phyloP scores from a whole-genome alignment of 2,888 invertebrate genomes.

The Agonopterix alstromeriana region DNA sequence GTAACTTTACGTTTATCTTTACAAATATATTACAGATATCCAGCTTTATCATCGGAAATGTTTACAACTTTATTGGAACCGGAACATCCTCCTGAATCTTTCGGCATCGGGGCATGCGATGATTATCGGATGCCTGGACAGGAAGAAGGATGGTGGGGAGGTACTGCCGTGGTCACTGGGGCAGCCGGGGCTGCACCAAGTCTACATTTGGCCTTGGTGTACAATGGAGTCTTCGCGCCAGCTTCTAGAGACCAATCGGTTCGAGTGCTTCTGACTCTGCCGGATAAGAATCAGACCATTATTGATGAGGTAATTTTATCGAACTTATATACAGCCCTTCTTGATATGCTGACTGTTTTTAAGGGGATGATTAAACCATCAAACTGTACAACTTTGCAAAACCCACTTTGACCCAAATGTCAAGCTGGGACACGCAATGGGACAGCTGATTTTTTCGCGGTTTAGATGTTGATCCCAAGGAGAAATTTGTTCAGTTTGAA shows the following conservation, averaged over 20 bases:
- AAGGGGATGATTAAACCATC: background rate
- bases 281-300: conserved; percentile 84
- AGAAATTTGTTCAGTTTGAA: too few species aligned
- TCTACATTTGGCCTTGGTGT: conserved; percentile 86
- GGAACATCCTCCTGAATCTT: conserved; percentile 83
- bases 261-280: conserved; percentile 81
- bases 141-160: conserved; percentile 88
- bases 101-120: conserved; percentile 69
- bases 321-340: background rate
- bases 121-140: conserved; percentile 60
- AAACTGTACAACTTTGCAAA: too few species aligned
- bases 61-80: conserved; percentile 85
- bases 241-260: conserved; percentile 81
- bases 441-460: too few species aligned
- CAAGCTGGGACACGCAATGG: too few species aligned
- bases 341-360: background rate
- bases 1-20: too few species aligned
- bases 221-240: conserved; percentile 86
- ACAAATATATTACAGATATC: conserved; percentile 62
- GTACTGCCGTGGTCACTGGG: conserved; percentile 90
- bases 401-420: too few species aligned
- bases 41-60: conserved; percentile 86
- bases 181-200: conserved; percentile 88
- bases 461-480: too few species aligned
- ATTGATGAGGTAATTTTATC: conserved; percentile 80